phyloP scores from a whole-genome alignment of 2,888 invertebrate genomes.

The Volucella zonaria region DNA sequence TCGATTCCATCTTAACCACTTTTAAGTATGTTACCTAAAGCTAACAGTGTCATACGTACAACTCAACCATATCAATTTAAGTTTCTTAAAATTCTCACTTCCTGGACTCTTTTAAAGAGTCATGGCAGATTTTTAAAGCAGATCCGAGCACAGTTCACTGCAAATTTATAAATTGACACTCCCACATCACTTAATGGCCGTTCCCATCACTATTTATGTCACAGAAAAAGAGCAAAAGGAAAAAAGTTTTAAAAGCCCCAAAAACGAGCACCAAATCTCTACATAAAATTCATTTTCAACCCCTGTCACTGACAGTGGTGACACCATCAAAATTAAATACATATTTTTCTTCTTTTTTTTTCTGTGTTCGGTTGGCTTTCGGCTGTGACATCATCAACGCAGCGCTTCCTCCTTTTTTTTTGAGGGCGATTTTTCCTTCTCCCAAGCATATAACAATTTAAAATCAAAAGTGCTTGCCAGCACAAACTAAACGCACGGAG shows the following conservation, averaged over 20 bases:
- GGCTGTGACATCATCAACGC: conserved; percentile 50
- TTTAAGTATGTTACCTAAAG: no score
- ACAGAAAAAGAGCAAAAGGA: conserved; percentile 23
- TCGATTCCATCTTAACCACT: no score
- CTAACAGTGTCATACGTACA: no score
- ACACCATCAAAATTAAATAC: conserved; percentile 52
- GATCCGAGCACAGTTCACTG: no score
- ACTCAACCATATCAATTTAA: no score
- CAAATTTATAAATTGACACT: conserved; percentile 4
- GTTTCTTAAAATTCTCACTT: no score
- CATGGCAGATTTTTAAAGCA: no score
- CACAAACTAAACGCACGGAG: not conserved
- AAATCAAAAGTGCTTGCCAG: not conserved
- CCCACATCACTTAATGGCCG: not conserved
- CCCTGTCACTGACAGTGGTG: conserved; percentile 56
- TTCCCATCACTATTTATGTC: conserved; percentile 1
- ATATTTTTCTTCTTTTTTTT: not conserved
- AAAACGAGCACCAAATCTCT: conserved; percentile 15
- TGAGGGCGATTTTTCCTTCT: not conserved
- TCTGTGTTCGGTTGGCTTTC: conserved; percentile 28
- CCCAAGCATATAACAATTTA: conserved; percentile 24
- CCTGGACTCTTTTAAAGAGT: no score
- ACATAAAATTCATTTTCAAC: conserved; percentile 61
- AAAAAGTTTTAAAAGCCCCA: conserved; percentile 20
- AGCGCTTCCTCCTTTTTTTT: conserved; percentile 26